Percentiles rank a stretch among this genome's conserved stretches.
phyloP scores from a whole-genome alignment of 2,113 vertebrate species.

The Hyperopisus bebe region DNA sequence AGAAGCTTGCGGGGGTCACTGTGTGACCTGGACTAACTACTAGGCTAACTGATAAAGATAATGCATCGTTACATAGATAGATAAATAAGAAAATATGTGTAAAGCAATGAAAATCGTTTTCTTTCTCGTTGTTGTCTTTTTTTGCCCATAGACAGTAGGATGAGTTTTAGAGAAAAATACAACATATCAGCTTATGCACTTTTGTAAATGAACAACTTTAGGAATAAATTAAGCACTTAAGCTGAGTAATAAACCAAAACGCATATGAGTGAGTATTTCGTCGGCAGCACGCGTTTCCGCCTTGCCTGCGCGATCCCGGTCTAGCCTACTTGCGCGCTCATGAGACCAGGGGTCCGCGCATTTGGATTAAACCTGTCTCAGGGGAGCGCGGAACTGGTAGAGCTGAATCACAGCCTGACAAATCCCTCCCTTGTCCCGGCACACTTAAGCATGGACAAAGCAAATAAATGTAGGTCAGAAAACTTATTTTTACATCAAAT shows the following conservation, averaged over 20 bases:
- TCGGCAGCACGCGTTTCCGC: not conserved
- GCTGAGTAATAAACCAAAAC: not conserved
- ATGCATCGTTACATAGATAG: not conserved
- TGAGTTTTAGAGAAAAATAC: not conserved
- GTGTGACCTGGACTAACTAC: not conserved
- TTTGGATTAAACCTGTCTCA: not conserved
- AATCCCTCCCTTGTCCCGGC: not conserved
- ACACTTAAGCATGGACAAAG: not conserved
- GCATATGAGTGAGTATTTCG: not conserved
- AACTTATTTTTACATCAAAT: not conserved
- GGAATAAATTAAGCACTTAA: not conserved
- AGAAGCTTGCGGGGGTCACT: not conserved
- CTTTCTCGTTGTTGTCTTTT: not conserved
- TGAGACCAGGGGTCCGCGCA: not conserved
- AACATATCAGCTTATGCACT: not conserved
- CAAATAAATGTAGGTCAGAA: not conserved
- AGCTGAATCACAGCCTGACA: not conserved
- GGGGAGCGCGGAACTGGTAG: not conserved
- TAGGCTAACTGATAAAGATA: not conserved
- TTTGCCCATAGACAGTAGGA: not conserved
- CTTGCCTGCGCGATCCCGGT: not conserved
- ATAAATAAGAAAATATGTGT: not conserved
- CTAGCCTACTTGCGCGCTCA: not conserved
- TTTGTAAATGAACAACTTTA: not conserved
- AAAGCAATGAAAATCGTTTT: not conserved